phyloP scores from a whole-genome alignment of 2,113 vertebrate species.

The Brevimyrus niger region DNA sequence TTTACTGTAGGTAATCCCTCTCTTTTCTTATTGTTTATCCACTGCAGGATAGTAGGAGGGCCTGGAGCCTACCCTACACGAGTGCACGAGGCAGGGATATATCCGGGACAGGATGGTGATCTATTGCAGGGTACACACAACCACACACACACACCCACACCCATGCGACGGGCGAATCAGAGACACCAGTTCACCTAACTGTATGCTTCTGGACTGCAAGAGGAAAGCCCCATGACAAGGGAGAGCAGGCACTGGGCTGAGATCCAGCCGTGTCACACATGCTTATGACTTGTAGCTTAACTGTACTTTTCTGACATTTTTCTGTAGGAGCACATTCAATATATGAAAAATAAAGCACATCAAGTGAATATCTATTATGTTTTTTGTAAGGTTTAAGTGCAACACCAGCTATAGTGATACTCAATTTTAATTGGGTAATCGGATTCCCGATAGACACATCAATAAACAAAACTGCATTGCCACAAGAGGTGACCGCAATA shows the following conservation, averaged over 20 bases:
- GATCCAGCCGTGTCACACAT: background rate
- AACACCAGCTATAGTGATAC: background rate
- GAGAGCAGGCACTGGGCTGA: background rate
- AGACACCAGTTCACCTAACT: background rate
- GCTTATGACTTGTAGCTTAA: background rate
- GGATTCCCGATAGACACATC: background rate
- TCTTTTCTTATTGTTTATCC: background rate
- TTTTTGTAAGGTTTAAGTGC: background rate
- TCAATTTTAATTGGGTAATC: background rate
- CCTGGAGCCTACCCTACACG: background rate
- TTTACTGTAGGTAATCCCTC: background rate
- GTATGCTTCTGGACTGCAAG: background rate
- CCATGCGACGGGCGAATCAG: background rate
- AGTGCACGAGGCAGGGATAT: background rate
- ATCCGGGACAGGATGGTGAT: background rate
- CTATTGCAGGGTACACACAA: background rate
- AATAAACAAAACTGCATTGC: background rate
- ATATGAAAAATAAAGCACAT: background rate
- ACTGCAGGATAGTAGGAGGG: background rate
- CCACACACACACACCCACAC: background rate
- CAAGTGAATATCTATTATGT: background rate
- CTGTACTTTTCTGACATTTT: background rate
- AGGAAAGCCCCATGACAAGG: slow-evolving; percentile 28
- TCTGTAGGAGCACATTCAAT: background rate
- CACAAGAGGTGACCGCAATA: background rate